phyloP scores from a whole-genome alignment of 2,113 vertebrate species.

The Mohoua ochrocephala region DNA sequence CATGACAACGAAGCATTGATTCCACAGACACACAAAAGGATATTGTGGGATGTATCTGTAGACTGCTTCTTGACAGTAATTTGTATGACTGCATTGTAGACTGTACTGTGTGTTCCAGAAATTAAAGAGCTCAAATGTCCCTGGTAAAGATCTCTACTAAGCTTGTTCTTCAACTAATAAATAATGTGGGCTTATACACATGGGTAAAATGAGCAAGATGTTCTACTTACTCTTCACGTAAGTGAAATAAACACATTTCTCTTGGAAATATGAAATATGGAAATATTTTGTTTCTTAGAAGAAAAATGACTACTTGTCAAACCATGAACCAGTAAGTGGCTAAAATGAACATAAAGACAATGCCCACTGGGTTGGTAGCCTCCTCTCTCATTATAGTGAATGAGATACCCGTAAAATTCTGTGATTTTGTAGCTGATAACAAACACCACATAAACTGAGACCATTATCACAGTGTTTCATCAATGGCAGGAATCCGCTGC shows the following conservation, averaged over 20 bases:
- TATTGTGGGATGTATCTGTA: neutral
- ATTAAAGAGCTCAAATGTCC: neutral
- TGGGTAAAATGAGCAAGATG: neutral
- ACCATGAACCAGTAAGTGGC: neutral
- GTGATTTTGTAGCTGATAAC: constrained; percentile 1
- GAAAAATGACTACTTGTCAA: neutral
- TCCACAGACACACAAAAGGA: neutral
- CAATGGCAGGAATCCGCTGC: neutral
- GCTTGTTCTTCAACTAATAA: neutral
- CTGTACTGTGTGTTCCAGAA: neutral
- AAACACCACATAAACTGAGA: neutral
- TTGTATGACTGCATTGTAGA: neutral
- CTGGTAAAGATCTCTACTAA: neutral
- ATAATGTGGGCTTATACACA: neutral
- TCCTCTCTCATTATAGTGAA: neutral
- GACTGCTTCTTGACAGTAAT: neutral
- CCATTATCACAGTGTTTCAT: neutral
- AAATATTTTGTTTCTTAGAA: neutral
- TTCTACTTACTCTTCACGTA: neutral
- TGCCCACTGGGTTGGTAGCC: neutral
- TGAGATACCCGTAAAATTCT: neutral
- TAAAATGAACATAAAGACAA: neutral
- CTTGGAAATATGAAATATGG: neutral
- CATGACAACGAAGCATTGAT: constrained; percentile 25
- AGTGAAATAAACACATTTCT: neutral